These are phyloP conservation scores for Cheumatopsyche charites DNA, from an alignment of 1,140 invertebrate genomes.

Conservation along the genomic window DNA sequence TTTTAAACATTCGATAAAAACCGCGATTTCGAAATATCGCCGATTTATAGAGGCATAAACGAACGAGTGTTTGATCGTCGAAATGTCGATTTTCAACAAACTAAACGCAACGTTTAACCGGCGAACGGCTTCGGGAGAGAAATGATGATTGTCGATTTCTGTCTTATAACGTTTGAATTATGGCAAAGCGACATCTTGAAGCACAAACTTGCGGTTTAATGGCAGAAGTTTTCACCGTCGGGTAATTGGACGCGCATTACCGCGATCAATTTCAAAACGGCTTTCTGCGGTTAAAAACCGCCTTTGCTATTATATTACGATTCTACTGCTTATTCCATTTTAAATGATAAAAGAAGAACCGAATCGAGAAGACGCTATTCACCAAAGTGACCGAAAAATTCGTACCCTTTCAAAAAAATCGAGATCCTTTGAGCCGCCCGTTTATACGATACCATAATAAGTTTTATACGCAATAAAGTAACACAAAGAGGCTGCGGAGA, in stretches of 20 bases:
- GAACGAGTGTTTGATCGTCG: no score
- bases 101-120: no score
- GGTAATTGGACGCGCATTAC: conserved; percentile 32
- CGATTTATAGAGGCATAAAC: no score
- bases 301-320: not conserved
- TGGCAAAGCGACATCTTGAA: conserved; percentile 25
- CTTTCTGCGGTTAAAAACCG: conserved; percentile 26
- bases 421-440: conserved; percentile 1
- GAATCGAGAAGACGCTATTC: no score
- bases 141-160: not conserved
- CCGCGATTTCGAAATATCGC: no score
- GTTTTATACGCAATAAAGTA: conserved; percentile 26
- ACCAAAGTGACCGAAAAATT: no score
- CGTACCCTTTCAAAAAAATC: not conserved
- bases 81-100: no score
- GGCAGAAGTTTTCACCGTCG: conserved; percentile 26
- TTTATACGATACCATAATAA: conserved; percentile 27
- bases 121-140: no score
- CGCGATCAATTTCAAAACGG: conserved; percentile 30
- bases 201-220: conserved; percentile 32
- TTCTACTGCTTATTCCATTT: not conserved
- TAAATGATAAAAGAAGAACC: not conserved
- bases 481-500: conserved; percentile 5
- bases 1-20: no score
- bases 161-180: conserved; percentile 12